A percentile compares a stretch with the other conserved stretches of the same genome.
Evolutionary conservation across 2,797 vertebrate genomes (phyloP).

Genomic region (Channallabes apus): DNA sequence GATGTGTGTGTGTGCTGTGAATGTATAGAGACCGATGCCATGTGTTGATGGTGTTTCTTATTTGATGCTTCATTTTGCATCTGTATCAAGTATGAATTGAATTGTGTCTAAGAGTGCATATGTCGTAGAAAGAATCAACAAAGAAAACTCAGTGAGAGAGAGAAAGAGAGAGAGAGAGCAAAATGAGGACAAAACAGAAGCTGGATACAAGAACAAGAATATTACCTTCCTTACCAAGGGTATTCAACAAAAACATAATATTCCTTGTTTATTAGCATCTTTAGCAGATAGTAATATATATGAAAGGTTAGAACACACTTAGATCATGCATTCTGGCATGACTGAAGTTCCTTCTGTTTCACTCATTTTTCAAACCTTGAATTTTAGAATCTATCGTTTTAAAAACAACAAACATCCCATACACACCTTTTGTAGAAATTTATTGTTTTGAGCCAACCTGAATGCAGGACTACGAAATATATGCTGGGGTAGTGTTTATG

Average conservation of each 20-base stretch:
- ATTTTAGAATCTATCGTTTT: too few species aligned
- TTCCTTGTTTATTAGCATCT: background rate
- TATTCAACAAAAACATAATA: background rate
- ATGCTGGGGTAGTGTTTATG: too few species aligned
- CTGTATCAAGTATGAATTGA: background rate
- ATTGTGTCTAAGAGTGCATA: background rate
- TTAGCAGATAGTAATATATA: background rate
- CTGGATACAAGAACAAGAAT: background rate
- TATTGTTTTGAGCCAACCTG: too few species aligned
- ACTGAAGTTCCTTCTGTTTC: too few species aligned
- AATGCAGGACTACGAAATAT: too few species aligned
- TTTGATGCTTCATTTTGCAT: slow-evolving; percentile 32
- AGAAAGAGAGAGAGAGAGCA: background rate
- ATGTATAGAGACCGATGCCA: slow-evolving; percentile 27
- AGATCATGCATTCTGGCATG: too few species aligned
- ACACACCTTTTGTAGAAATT: too few species aligned
- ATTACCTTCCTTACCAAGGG: too few species aligned
- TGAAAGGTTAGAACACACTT: background rate
- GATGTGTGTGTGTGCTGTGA: background rate
- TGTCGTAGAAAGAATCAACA: background rate
- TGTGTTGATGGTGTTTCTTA: slow-evolving; percentile 31
- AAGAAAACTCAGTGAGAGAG: background rate
- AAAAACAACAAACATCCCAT: too few species aligned
- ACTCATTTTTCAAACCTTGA: too few species aligned
- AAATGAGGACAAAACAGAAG: background rate